Conservation (phyloP, 2,888 invertebrate species). For the Andrena hattorfiana region DNA sequence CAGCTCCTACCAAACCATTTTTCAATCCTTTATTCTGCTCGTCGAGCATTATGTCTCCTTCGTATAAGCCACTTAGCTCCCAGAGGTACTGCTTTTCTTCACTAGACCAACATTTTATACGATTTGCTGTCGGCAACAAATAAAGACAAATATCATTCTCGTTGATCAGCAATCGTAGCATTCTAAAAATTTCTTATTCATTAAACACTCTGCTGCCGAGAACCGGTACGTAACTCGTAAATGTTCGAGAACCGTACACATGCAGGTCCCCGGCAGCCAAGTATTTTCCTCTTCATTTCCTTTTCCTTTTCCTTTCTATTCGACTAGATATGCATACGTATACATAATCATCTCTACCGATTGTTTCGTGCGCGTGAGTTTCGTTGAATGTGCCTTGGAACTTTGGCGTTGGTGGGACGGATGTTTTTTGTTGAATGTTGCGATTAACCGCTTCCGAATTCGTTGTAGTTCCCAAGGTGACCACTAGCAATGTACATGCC, state of each 20-base stretch:
- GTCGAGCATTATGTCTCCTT: conserved; percentile 88
- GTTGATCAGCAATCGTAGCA: too few relatives aligned
- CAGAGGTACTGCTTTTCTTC: conserved; percentile 86
- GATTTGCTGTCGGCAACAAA: conserved; percentile 32
- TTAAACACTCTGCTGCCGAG: too few relatives aligned
- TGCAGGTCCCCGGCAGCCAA: too few relatives aligned
- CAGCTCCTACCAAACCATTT: conserved; percentile 85
- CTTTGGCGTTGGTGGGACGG: conserved; percentile 70
- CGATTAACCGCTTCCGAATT: not conserved
- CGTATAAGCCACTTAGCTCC: conserved; percentile 87
- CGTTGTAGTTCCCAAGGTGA: not conserved
- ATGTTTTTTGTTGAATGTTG: conserved; percentile 11
- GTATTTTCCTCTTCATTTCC: too few relatives aligned
- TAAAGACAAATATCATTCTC: not conserved
- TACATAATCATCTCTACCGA: conserved; percentile 62
- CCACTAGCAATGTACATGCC: not conserved
- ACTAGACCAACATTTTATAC: conserved; percentile 85
- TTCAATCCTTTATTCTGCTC: conserved; percentile 77
- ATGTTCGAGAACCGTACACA: too few relatives aligned
- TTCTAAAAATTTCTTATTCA: too few relatives aligned
- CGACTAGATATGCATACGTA: not conserved
- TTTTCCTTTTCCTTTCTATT: not conserved
- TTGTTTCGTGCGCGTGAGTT: conserved; percentile 66
- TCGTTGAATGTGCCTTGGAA: conserved; percentile 67
- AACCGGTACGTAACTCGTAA: too few relatives aligned